phyloP scores from a whole-genome alignment of 2,888 invertebrate species.

The Linnaemya tessellans region DNA sequence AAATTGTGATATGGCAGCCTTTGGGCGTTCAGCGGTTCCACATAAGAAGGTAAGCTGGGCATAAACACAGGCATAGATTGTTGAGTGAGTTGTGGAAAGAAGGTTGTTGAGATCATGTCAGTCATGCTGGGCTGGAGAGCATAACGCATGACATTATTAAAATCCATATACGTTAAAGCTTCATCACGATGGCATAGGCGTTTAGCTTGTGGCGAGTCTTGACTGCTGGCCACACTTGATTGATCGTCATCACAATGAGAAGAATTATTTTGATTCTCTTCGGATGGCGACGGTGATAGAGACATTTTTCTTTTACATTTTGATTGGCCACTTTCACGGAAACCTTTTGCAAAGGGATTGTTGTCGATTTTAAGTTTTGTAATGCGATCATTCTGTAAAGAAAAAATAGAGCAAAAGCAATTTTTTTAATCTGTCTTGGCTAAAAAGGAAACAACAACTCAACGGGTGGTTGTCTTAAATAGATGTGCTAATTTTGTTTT shows the following conservation, averaged over 20 bases:
- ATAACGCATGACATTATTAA: slow-evolving; percentile 60
- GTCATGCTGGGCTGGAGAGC: slow-evolving; percentile 47
- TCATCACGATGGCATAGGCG: slow-evolving; percentile 76
- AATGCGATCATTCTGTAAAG: slow-evolving; percentile 90
- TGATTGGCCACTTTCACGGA: slow-evolving; percentile 92
- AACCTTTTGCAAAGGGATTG: slow-evolving; percentile 97
- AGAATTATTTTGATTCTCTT: slow-evolving; percentile 73
- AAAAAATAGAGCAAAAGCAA: background rate
- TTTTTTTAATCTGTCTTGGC: background rate
- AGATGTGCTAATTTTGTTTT: slow-evolving; percentile 37
- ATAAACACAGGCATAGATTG: slow-evolving; percentile 49
- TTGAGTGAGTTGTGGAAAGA: slow-evolving; percentile 55
- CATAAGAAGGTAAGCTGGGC: slow-evolving; percentile 49
- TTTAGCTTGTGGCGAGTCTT: slow-evolving; percentile 76
- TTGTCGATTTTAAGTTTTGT: slow-evolving; percentile 95
- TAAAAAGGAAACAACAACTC: slow-evolving; percentile 35
- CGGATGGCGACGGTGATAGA: slow-evolving; percentile 74
- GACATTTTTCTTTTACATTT: slow-evolving; percentile 88
- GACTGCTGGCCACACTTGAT: slow-evolving; percentile 69
- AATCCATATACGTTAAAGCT: slow-evolving; percentile 53
- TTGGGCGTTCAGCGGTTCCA: slow-evolving; percentile 15
- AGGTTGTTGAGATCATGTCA: slow-evolving; percentile 32
- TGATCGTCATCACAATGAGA: slow-evolving; percentile 65
- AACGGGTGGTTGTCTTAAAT: slow-evolving; percentile 26
- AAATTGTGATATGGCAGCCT: background rate